Evolutionary conservation across 2,113 vertebrate genomes (phyloP), one percentile per base, ranked within the genome.

Genomic region (Chascanopsetta lugubris): DNA sequence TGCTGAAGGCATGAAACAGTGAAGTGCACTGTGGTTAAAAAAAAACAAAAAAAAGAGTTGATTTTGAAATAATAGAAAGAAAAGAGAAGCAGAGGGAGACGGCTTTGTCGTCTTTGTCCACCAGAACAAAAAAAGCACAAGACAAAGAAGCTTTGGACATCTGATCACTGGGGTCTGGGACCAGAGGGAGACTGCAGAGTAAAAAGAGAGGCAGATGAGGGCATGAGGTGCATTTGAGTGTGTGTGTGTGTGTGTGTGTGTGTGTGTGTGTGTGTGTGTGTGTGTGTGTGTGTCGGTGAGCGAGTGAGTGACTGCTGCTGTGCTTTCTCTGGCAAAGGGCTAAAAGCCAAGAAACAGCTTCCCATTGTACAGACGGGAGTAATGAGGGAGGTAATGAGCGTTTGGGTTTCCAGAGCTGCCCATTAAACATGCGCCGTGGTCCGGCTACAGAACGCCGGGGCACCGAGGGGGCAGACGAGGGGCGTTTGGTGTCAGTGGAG

Each of bases 371-470:
- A 63, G 58, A 40, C 6, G 15, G 40, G 79, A 78, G 70, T 88
- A 87, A 90, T 87, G 82, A 89, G 69, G 84, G 77, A 67, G 61
- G 72, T 89, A 90, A 90, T 91, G 85, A 88, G 75, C 86, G 85
- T 76, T 88, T 84, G 69, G 74, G 85, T 91, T 89, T 88, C 89
- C 77, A 82, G 66, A 73, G 69, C 68, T 75, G 80, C 69, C 61
- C 69, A 75, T 77, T 85, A 79, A 79, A 87, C 82, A 78, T 76
- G 75, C 72, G 81, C 67, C 67, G n/a, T 29, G 58, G 59, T 71
- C 34, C 24, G 61, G 47, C 78, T 62, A 42, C 5, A 43, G 64
- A 70, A 81, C 86, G 68, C 57, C 70, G 49, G 46, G 50, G 72
- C 67, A 74, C 69, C 12, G 51, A 27, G 61, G 6, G 62, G 72